Evolutionary conservation across 2,113 vertebrate genomes (phyloP).

Genomic region (Hemiscyllium ocellatum): DNA sequence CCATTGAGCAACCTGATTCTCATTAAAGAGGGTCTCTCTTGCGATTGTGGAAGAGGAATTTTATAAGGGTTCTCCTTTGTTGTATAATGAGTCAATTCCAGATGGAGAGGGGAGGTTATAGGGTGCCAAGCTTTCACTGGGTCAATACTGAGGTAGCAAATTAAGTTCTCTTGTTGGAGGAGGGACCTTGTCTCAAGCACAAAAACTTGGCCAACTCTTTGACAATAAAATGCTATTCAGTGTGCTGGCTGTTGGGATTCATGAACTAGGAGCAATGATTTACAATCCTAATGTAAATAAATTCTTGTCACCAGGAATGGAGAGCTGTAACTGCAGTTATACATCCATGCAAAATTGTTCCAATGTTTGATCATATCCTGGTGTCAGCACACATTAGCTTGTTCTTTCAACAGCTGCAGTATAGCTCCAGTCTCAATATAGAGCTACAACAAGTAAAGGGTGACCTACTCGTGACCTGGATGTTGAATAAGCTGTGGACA

Average conservation of each 20-base stretch:
- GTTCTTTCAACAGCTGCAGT: not conserved
- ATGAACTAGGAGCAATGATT: not conserved
- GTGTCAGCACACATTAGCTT: not conserved
- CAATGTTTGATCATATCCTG: not conserved
- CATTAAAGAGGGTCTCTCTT: not conserved
- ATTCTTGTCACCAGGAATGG: not conserved
- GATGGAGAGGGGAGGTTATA: not conserved
- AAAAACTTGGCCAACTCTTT: not conserved
- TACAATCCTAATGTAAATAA: not conserved
- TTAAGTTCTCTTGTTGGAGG: not conserved
- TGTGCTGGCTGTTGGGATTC: not conserved
- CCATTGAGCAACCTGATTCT: not conserved
- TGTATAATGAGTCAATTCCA: not conserved
- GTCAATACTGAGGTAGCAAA: not conserved
- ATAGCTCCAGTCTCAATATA: not conserved
- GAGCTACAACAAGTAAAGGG: not conserved
- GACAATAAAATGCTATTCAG: not conserved
- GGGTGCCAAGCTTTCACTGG: not conserved
- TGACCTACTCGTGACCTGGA: not conserved
- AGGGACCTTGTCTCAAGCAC: not conserved
- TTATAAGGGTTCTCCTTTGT: not conserved
- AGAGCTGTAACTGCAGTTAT: not conserved
- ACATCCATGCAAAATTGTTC: not conserved
- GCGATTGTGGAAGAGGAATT: not conserved
- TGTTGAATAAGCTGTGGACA: not conserved